A percentile compares a stretch with the other conserved stretches of the same genome.
Conservation (phyloP, 2,888 invertebrate species). For the Aphodius granarius region DNA sequence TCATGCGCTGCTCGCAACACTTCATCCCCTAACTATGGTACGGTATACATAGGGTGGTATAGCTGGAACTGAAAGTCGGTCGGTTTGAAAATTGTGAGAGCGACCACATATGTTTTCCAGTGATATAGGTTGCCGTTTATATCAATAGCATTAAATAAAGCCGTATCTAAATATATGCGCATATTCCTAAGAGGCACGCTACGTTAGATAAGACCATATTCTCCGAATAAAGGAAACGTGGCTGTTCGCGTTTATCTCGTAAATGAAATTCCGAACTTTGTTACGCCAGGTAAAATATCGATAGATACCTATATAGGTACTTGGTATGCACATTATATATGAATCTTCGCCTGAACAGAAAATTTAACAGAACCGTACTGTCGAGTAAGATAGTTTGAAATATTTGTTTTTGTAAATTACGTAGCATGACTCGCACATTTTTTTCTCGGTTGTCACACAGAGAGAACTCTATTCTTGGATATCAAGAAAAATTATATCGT, state of each 20-base stretch:
- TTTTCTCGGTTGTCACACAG: too few species aligned
- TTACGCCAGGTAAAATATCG: background rate
- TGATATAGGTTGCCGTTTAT: constrained; percentile 13
- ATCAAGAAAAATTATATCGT: too few species aligned
- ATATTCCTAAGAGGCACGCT: constrained; percentile 3
- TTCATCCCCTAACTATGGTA: background rate
- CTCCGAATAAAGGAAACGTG: constrained; percentile 2
- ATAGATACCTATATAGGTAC: background rate
- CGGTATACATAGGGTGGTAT: background rate
- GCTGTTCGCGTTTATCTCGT: background rate
- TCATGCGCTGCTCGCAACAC: constrained; percentile 7
- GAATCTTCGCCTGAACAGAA: background rate
- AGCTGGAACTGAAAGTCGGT: background rate
- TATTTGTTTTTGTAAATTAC: too few species aligned
- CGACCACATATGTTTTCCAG: constrained; percentile 17
- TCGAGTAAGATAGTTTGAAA: too few species aligned
- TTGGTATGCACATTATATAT: background rate
- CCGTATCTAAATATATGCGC: constrained; percentile 19
- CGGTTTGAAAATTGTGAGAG: constrained; percentile 9
- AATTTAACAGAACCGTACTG: background rate
- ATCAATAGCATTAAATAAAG: constrained; percentile 24
- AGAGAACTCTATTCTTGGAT: too few species aligned
- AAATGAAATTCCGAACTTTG: background rate
- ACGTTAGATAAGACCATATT: background rate
- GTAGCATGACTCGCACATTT: too few species aligned